These are phyloP conservation scores for Heliconius ismenius DNA, from an alignment of 2,888 invertebrate genomes.

Conservation along the genomic window DNA sequence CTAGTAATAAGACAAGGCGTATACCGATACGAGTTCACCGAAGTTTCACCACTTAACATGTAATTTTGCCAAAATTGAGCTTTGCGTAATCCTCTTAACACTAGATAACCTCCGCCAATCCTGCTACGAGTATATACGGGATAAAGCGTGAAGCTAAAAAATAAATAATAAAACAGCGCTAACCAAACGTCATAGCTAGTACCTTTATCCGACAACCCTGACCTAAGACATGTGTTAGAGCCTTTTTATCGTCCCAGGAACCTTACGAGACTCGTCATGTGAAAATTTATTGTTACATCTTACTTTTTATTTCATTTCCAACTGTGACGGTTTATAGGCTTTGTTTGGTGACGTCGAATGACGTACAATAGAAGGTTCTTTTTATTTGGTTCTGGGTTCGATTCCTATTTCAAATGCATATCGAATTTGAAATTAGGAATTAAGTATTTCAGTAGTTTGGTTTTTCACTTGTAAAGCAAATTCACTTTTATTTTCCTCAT, in stretches of 20 bases:
- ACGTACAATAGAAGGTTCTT: neutral
- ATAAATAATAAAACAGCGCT: neutral
- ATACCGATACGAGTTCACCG: too few relatives aligned
- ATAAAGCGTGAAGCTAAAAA: neutral
- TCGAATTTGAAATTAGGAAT: too few relatives aligned
- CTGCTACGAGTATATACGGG: neutral
- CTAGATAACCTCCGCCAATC: neutral
- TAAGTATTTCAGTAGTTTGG: too few relatives aligned
- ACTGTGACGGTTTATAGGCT: conserved; percentile 42
- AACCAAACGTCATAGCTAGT: neutral
- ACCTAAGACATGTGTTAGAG: conserved; percentile 45
- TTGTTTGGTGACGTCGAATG: conserved; percentile 17
- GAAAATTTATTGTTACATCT: conserved; percentile 54
- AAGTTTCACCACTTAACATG: neutral
- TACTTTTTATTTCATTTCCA: conserved; percentile 50
- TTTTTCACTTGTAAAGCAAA: too few relatives aligned
- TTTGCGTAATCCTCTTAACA: neutral
- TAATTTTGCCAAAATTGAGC: neutral
- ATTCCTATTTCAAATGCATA: too few relatives aligned
- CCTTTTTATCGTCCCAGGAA: conserved; percentile 50
- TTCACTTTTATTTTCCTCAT: too few relatives aligned
- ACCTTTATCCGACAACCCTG: conserved; percentile 44
- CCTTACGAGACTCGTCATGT: conserved; percentile 53
- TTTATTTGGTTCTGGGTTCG: neutral
- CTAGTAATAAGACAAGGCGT: neutral